These are phyloP conservation scores for Actias luna DNA, from an alignment of 2,888 invertebrate genomes.

Conservation along the genomic window DNA sequence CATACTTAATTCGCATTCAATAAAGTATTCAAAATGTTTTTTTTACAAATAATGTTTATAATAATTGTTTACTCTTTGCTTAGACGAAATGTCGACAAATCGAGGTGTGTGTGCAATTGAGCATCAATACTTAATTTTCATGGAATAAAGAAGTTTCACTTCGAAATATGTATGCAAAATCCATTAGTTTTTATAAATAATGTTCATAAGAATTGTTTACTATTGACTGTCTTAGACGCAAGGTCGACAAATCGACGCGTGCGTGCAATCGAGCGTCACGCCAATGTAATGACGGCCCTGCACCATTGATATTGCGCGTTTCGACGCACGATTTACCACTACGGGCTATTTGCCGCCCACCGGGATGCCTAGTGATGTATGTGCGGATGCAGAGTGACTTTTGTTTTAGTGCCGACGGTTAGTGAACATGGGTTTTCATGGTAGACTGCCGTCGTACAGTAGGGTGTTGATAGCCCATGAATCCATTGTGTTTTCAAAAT, in stretches of 20 bases:
- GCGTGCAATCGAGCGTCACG: conserved; percentile 62
- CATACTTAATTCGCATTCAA: too few species aligned
- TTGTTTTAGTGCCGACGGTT: conserved; percentile 40
- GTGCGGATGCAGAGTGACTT: conserved; percentile 43
- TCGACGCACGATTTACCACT: conserved; percentile 74
- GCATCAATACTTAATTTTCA: too few species aligned
- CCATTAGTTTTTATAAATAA: too few species aligned
- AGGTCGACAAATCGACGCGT: conserved; percentile 47
- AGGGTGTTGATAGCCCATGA: neutral
- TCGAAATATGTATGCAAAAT: neutral
- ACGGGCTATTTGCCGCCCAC: conserved; percentile 74
- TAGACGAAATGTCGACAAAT: conserved; percentile 33
- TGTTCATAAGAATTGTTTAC: too few species aligned
- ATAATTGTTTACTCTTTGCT: conserved; percentile 24
- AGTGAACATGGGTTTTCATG: conserved; percentile 38
- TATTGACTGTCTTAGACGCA: conserved; percentile 32
- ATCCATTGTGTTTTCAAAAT: neutral
- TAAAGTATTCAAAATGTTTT: neutral
- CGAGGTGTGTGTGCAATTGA: conserved; percentile 61
- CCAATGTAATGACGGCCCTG: conserved; percentile 61
- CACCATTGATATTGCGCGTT: conserved; percentile 68
- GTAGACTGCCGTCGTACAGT: conserved; percentile 35
- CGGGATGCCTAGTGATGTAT: conserved; percentile 42
- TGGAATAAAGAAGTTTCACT: too few species aligned
- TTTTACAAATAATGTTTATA: neutral